A percentile compares a stretch with the other conserved stretches of the same genome.
phyloP scores from a whole-genome alignment of 2,113 vertebrate genomes.

The Malurus cyaneus region DNA sequence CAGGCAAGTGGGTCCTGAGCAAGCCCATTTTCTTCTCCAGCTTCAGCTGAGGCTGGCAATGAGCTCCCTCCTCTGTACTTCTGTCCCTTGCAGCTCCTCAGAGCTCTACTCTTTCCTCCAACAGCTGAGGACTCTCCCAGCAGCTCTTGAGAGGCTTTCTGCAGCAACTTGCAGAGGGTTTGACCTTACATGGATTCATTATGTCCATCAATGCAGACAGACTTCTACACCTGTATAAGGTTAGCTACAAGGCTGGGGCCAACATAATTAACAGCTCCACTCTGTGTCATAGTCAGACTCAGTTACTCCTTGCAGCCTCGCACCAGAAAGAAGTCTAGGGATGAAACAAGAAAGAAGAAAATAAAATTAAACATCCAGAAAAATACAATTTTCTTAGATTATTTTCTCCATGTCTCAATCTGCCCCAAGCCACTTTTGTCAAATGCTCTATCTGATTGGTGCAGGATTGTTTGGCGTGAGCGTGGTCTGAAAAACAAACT shows the following conservation, averaged over 20 bases:
- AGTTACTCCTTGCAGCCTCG: not conserved
- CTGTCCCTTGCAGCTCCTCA: not conserved
- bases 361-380: not conserved
- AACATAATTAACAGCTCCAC: not conserved
- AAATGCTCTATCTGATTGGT: not conserved
- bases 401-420: not conserved
- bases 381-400: not conserved
- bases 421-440: not conserved
- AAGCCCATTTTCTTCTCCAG: not conserved
- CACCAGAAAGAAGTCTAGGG: not conserved
- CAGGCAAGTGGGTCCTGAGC: not conserved
- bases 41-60: not conserved
- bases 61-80: not conserved
- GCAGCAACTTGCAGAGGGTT: not conserved
- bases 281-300: not conserved
- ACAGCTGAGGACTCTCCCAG: not conserved
- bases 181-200: not conserved
- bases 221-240: not conserved
- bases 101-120: not conserved
- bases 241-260: not conserved
- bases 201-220: not conserved
- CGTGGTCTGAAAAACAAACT: not conserved
- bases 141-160: not conserved
- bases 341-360: not conserved
- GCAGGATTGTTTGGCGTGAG: not conserved